Evolutionary conservation across 2,797 vertebrate species (phyloP), one percentile per base, ranked within the genome.

Genomic region (Tragopan temminckii): DNA sequence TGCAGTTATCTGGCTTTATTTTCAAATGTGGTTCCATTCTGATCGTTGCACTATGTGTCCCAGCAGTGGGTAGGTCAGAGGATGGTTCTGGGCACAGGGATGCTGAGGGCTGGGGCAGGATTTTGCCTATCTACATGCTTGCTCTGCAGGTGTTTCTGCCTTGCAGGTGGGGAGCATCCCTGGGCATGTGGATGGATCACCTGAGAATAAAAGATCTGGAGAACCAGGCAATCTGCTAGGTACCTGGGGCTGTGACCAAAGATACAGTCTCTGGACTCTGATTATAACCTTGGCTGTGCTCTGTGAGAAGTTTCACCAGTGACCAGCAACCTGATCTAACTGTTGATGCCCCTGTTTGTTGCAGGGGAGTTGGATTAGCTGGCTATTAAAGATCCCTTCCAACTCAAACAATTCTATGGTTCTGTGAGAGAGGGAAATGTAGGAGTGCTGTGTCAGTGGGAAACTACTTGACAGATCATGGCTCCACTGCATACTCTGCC

Each of bases 401-500:
- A 53, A 31, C 27, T 53, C 16, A 11, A 53, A 31, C 27, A 53
- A 18, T 52, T 52, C 16, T 52, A 18, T 52, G 50, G 18, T 52
- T 52, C 33, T 36, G 21, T 59, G 31, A 40, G 69, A 58, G 0
- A 63, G 3, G 10, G 31, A 18, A 74, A 31, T 4, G 3, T 7
- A 35, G n/a, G 13, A 13, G 27, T 9, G 2, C 36, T 70, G 4
- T 62, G 7, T 15, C n/a, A 17, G 15, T 46, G 29, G 23, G 25
- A 46, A 9, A 31, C 17, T 75, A 5, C 3, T 0, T 40, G 21
- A n/a, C 45, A 64, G 61, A 50, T 7, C 10, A 13, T 24, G 33
- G 4, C 4, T 35, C 25, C 11, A 6, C 9, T 62, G 23, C 5
- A 2, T 42, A 24, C 42, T 67, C 6, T 5, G 2, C 7, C 17